Conservation (phyloP, 2,113 vertebrate species). For the Orycteropus afer region DNA sequence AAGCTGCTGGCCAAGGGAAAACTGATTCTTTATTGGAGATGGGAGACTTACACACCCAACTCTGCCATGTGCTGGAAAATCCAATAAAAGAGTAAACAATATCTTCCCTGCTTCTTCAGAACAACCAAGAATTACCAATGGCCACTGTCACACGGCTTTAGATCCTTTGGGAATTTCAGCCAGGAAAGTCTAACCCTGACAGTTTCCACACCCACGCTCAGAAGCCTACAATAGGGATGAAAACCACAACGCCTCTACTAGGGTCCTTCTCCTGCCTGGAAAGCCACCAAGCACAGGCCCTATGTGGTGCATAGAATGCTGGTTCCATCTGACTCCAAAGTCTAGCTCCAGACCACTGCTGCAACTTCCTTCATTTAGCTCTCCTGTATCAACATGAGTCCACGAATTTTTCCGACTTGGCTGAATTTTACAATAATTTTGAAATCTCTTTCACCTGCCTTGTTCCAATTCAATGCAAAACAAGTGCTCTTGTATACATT, state of each 20-base stretch:
- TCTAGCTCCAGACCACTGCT: rapidly evolving
- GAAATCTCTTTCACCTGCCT: not conserved
- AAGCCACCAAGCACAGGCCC: not conserved
- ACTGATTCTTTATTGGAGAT: not conserved
- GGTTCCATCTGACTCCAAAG: not conserved
- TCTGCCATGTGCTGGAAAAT: not conserved
- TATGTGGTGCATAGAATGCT: not conserved
- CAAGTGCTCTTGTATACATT: not conserved
- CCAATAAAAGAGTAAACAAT: not conserved
- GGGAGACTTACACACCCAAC: not conserved
- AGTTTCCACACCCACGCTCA: not conserved
- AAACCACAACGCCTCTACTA: not conserved
- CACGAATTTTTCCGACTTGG: not conserved
- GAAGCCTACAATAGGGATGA: not conserved
- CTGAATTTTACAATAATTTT: not conserved
- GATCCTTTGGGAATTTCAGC: not conserved
- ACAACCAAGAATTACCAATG: not conserved
- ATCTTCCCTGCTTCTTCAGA: not conserved
- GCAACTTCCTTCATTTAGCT: not conserved
- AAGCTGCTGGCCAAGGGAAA: not conserved
- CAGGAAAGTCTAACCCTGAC: not conserved
- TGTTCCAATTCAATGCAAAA: not conserved
- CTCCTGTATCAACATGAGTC: not conserved
- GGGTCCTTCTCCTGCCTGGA: not conserved
- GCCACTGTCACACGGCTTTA: not conserved